Evolutionary conservation across 2,888 invertebrate genomes (phyloP).

Genomic region (Graphium colonna): DNA sequence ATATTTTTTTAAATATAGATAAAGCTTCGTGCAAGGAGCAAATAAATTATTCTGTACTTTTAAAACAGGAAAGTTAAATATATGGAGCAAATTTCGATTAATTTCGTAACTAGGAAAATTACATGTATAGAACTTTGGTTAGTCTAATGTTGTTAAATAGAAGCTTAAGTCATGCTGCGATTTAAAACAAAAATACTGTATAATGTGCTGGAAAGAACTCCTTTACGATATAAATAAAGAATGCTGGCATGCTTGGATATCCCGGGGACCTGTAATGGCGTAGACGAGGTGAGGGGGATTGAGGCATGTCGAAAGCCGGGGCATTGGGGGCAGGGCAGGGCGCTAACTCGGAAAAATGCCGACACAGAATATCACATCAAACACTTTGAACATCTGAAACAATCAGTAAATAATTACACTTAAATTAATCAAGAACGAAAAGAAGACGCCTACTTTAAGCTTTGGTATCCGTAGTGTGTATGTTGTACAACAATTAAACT

Average conservation of each 20-base stretch:
- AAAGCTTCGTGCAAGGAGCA: too few relatives aligned
- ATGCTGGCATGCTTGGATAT: slow-evolving; percentile 56
- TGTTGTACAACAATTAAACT: background rate
- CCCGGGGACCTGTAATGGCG: slow-evolving; percentile 87
- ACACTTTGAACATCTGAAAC: slow-evolving; percentile 78
- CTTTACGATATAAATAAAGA: slow-evolving; percentile 14
- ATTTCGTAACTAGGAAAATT: too few relatives aligned
- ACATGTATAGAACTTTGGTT: too few relatives aligned
- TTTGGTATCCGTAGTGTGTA: background rate
- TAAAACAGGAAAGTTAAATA: too few relatives aligned
- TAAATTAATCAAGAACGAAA: slow-evolving; percentile 8
- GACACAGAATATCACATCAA: slow-evolving; percentile 76
- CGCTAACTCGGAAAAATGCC: slow-evolving; percentile 67
- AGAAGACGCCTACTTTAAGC: background rate
- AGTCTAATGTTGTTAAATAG: background rate
- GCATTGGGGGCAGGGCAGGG: slow-evolving; percentile 74
- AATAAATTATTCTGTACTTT: too few relatives aligned
- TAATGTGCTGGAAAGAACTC: background rate
- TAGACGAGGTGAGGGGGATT: slow-evolving; percentile 84
- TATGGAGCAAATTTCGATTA: too few relatives aligned
- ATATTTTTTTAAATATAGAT: background rate
- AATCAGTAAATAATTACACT: slow-evolving; percentile 44
- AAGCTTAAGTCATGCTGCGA: background rate
- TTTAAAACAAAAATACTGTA: background rate
- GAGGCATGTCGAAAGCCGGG: slow-evolving; percentile 86